Base-by-base conservation (phyloP, 2,113 vertebrate species). In the Callipepla squamata region DNA sequence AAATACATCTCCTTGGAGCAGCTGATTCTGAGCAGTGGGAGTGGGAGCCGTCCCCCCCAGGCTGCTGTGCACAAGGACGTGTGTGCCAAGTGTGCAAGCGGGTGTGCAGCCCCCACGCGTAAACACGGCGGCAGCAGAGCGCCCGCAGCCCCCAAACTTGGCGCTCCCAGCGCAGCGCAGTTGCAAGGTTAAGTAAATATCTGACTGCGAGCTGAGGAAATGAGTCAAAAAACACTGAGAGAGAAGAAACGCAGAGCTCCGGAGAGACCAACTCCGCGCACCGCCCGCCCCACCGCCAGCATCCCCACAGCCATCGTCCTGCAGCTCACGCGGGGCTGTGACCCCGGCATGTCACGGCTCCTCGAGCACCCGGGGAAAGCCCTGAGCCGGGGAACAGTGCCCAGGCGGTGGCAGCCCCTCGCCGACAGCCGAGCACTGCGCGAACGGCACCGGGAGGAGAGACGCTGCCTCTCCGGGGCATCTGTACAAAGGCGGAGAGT, bases 211-310 rank as follows among this genome's bases (percentile, higher is more conserved):
- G 95, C 97, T 85, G 93, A 97, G 98, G 96, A 98, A 98, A 96
- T 94, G 93, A 98, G 94, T 95, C 97, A 96, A 94, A 92, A 95
- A 95, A 92, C 67, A 70, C 18, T 72, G 94, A 19, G 94, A 93
- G 95, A 97, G 97, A 97, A 98, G 97, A 98, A 98, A 97, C 89
- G 77, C 97, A 97, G 97, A 97, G 95, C 97, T 93, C 96, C 6
- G 30, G 34, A 90, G 91, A 94, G 97, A 96, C 94, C 73, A 95
- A 94, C 91, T 80, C 92, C 87, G 36, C 12, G 80, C 62, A 7
- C 89, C 6, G 91, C 87, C 92, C 8, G 45, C 13, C 21, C 51
- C 51, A 10, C 51, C 15, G 26, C 51, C 51, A 40, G 40, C 40
- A 40, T 40, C 40, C 40, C 11, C 40, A 13, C 40, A 13, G 40